A percentile compares a stretch with the other conserved stretches of the same genome.
phyloP scores from a whole-genome alignment of 2,888 invertebrate genomes.

The Cryptus armator region DNA sequence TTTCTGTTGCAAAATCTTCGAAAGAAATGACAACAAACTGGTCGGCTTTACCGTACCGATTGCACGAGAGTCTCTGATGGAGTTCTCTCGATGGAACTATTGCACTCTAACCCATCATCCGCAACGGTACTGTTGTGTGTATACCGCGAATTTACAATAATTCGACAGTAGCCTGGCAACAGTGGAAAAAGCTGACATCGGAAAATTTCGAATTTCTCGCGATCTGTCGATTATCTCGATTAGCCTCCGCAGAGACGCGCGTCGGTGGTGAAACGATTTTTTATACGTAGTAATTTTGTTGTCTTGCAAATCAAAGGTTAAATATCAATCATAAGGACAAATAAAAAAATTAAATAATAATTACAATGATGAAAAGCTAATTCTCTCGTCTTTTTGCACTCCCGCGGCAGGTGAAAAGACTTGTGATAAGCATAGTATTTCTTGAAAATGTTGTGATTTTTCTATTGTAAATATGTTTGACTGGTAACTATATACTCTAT shows the following conservation, averaged over 20 bases:
- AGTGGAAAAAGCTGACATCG: slow-evolving; percentile 9
- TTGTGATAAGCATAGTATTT: too few relatives aligned
- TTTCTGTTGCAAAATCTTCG: slow-evolving; percentile 30
- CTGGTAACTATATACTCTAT: too few relatives aligned
- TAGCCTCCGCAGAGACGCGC: neutral
- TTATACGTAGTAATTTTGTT: neutral
- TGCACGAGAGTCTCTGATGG: slow-evolving; percentile 10
- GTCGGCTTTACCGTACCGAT: slow-evolving; percentile 43
- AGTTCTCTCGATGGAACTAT: neutral
- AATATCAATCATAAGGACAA: too few relatives aligned
- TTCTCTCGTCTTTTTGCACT: too few relatives aligned
- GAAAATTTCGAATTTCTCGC: neutral
- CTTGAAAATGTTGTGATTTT: slow-evolving; percentile 37
- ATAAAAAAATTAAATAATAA: too few relatives aligned
- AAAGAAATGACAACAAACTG: slow-evolving; percentile 22
- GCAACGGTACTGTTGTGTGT: neutral
- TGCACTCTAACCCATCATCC: slow-evolving; percentile 30
- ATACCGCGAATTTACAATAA: slow-evolving; percentile 39
- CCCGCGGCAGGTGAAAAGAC: too few relatives aligned
- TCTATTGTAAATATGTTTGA: too few relatives aligned
- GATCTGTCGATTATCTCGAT: neutral
- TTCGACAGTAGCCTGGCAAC: slow-evolving; percentile 24
- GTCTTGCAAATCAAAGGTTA: neutral
- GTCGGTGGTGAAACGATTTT: neutral
- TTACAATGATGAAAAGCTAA: too few relatives aligned